Conservation (phyloP, 2,888 invertebrate genomes). For the Dicyrtomina minuta region DNA sequence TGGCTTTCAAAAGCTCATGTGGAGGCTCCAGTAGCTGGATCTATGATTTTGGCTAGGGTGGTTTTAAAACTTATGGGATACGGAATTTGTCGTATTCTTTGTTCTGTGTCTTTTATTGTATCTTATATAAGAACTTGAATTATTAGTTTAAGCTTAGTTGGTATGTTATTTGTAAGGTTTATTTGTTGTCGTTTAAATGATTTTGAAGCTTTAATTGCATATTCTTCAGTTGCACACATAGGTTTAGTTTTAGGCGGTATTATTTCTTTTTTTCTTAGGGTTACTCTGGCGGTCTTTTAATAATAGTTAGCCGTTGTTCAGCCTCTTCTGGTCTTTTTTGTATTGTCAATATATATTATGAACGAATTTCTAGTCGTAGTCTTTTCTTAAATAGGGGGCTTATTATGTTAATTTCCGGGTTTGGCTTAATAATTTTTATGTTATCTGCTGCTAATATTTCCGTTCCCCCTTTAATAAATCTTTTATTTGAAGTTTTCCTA, state of each 20-base stretch:
- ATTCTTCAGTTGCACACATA: conserved; percentile 73
- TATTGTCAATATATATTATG: conserved; percentile 41
- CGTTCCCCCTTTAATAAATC: conserved; percentile 68
- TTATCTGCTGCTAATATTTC: too few species aligned
- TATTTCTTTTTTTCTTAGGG: conserved; percentile 50
- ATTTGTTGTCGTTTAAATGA: conserved; percentile 70
- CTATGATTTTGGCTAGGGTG: conserved; percentile 73
- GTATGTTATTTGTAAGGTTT: conserved; percentile 65
- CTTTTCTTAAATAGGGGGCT: conserved; percentile 66
- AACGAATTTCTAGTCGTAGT: conserved; percentile 59
- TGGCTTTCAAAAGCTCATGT: conserved; percentile 75
- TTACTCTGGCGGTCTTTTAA: too few species aligned
- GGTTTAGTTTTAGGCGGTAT: conserved; percentile 61
- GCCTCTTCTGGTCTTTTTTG: conserved; percentile 45
- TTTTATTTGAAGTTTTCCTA: conserved; percentile 67
- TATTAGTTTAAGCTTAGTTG: too few species aligned
- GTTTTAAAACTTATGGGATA: conserved; percentile 73
- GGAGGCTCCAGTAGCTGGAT: conserved; percentile 71
- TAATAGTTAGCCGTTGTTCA: conserved; percentile 55
- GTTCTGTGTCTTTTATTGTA: conserved; percentile 61
- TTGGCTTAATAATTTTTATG: conserved; percentile 65
- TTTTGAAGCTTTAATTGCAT: conserved; percentile 72
- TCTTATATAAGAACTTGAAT: conserved; percentile 65
- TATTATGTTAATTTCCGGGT: conserved; percentile 63
- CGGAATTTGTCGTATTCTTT: too few species aligned